A percentile compares a stretch with the other conserved stretches of the same genome.
These are phyloP conservation scores for Phlogophora meticulosa DNA, from an alignment of 2,888 invertebrate genomes.

Conservation along the genomic window DNA sequence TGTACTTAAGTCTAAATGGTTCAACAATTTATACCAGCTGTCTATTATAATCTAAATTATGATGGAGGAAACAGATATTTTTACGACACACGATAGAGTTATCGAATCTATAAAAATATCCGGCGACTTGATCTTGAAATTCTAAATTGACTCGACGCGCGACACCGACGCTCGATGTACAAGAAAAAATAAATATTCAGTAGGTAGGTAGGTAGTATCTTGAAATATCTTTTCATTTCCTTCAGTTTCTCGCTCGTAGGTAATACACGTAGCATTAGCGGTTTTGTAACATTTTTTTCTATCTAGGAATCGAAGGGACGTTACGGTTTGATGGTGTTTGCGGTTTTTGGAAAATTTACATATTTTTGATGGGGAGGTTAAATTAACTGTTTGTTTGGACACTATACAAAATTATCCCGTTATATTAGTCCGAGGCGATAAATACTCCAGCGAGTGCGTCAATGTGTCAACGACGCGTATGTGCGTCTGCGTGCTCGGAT, in stretches of 20 bases:
- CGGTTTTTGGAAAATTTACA: not conserved
- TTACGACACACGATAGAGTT: conserved; percentile 33
- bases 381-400: not conserved
- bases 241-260: too few relatives aligned
- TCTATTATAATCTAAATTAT: conserved; percentile 29
- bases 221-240: not conserved
- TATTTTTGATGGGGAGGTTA: not conserved
- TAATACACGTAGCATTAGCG: not conserved
- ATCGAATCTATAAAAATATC: conserved; percentile 45
- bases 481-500: conserved; percentile 2
- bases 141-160: conserved; percentile 21
- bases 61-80: conserved; percentile 32
- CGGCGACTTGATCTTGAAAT: conserved; percentile 49
- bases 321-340: not conserved
- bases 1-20: conserved; percentile 14
- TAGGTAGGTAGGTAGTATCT: not conserved
- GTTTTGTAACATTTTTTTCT: not conserved
- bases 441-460: conserved; percentile 13
- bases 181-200: not conserved
- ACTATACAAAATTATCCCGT: not conserved
- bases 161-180: not conserved
- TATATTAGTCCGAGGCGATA: conserved; percentile 3
- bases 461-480: conserved; percentile 7
- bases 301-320: not conserved
- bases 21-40: conserved; percentile 22